Evolutionary conservation across 2,888 invertebrate genomes (phyloP).

Genomic region (Syrista parreyssii): DNA sequence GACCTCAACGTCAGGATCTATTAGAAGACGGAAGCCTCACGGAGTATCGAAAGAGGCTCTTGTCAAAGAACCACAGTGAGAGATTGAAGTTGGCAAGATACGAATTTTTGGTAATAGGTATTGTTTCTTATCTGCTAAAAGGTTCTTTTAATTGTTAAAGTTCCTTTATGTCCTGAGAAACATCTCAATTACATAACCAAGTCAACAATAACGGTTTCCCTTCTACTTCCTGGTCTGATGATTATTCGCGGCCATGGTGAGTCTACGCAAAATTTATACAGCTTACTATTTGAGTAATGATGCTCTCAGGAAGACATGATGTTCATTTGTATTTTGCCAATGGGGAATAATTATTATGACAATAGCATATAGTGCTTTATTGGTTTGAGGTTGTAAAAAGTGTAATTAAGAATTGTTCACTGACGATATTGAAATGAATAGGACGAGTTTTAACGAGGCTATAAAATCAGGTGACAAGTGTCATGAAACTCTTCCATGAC

Average conservation of each 20-base stretch:
- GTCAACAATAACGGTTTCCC: slow-evolving; percentile 34
- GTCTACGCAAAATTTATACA: slow-evolving; percentile 29
- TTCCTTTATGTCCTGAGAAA: slow-evolving; percentile 25
- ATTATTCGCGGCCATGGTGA: slow-evolving; percentile 38
- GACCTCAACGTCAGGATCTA: slow-evolving; percentile 53
- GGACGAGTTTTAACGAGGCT: slow-evolving; percentile 53
- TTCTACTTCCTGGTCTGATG: slow-evolving; percentile 17
- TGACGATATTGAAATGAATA: slow-evolving; percentile 45
- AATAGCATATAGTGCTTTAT: no score
- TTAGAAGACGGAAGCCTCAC: slow-evolving; percentile 50
- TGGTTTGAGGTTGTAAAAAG: slow-evolving; percentile 47
- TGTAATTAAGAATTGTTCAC: slow-evolving; percentile 52
- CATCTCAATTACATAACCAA: slow-evolving; percentile 46
- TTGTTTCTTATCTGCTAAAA: no score
- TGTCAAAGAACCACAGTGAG: no score
- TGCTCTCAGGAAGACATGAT: no score
- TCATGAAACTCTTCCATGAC: slow-evolving; percentile 34
- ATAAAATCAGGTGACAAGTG: slow-evolving; percentile 63
- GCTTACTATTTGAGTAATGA: slow-evolving; percentile 26
- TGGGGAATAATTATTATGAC: no score
- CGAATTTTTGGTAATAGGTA: no score
- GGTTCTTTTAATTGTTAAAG: no score
- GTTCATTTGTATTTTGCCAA: no score
- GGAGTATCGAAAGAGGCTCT: no score
- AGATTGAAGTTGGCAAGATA: no score